Conservation (phyloP, 2,797 vertebrate genomes). For the Schizothorax lantsangensis region DNA sequence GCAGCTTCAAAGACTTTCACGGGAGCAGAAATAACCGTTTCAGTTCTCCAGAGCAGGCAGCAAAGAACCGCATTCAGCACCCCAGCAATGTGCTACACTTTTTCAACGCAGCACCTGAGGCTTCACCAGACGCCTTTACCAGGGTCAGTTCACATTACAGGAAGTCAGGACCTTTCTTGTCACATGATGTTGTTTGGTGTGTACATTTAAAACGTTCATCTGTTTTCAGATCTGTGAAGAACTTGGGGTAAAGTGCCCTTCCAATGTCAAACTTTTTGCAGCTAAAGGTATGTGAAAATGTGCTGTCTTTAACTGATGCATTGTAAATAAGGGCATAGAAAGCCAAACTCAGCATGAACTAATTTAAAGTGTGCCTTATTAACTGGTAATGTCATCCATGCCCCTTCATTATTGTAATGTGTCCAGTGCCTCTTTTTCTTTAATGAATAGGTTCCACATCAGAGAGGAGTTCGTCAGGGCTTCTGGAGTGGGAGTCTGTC, state of each 20-base stretch:
- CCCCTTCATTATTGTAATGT: background rate
- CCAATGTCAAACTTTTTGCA: slow-evolving; percentile 90
- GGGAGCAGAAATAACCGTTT: slow-evolving; percentile 94
- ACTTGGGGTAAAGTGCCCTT: slow-evolving; percentile 84
- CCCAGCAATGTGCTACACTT: slow-evolving; percentile 94
- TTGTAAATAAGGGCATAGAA: background rate
- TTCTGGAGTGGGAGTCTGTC: slow-evolving; percentile 95
- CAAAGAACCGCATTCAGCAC: slow-evolving; percentile 94
- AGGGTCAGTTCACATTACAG: slow-evolving; percentile 74
- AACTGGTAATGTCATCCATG: background rate
- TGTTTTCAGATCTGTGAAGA: slow-evolving; percentile 86
- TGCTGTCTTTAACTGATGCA: background rate
- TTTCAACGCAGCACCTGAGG: slow-evolving; percentile 91
- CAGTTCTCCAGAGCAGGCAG: slow-evolving; percentile 90
- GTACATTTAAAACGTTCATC: background rate
- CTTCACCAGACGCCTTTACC: slow-evolving; percentile 86
- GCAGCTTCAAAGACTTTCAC: slow-evolving; percentile 94
- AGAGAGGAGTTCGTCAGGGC: slow-evolving; percentile 90
- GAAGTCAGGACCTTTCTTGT: background rate
- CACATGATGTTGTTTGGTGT: background rate
- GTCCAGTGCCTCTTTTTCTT: background rate
- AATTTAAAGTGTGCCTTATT: background rate
- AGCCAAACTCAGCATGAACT: too few relatives aligned
- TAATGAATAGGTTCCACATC: slow-evolving; percentile 76
- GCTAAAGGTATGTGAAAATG: slow-evolving; percentile 86